Base-by-base conservation (phyloP, 2,797 vertebrate genomes). In the Hoplostethus atlanticus region DNA sequence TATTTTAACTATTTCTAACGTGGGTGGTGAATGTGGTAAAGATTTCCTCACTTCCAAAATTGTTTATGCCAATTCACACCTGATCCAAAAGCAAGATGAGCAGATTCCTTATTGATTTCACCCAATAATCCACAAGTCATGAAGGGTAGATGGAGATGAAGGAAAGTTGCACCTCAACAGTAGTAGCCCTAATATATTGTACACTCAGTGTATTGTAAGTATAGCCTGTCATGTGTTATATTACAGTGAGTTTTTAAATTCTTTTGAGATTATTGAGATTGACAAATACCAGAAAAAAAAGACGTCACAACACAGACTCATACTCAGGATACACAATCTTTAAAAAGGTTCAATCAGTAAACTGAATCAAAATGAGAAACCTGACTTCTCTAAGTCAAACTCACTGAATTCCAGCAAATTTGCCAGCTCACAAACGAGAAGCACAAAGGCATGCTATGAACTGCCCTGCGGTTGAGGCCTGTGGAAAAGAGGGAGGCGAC, bases 401-500 rank as follows among this genome's bases (percentile, higher is more conserved):
- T 75, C 79, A 66, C 63, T 78, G 44, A 81, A 70, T 76, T 46
- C 46, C 34, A 34, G 1, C 30, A 12, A 73, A 63, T 72, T 73
- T 25, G 80, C 79, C 60, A 80, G 61, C 71, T 84, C 64, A 60
- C 75, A 63, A 74, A 48, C 71, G 42, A 40, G 55, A 52, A 71
- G 78, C 53, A 85, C 74, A 89, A 87, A 87, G 76, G 56, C 79
- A 71, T 25, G 76, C 72, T 71, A 11, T 83, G 69, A 87, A 72
- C 68, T 38, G 53, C 16, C 50, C 71, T 83, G 77, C 3, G 72
- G 86, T 87, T 73, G 54, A 34, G 58, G 56, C 31, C 48, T 21
- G 42, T 89, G 77, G 77, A 91, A 82, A 84, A 89, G 77, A 79
- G 86, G 93, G 92, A 31, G 86, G 84, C 30, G 69, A 68, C 69